Base-by-base conservation (phyloP, 2,888 invertebrate genomes). In the Machimus atricapillus region DNA sequence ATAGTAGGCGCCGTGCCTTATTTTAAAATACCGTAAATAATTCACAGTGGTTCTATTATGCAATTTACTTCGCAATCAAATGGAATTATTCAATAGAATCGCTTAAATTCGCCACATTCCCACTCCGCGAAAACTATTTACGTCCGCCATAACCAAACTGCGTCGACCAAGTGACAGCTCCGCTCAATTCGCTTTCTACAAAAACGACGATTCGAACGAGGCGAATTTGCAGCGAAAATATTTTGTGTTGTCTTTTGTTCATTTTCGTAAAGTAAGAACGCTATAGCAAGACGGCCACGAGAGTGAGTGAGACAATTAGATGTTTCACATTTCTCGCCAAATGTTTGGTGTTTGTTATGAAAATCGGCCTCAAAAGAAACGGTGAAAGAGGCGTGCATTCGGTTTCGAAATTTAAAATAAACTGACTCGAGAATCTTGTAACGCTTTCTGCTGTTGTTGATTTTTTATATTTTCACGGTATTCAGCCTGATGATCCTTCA, bases 71-170 rank as follows among this genome's bases (percentile, higher is more conserved):
- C 23, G 19, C 40, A 83, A 19, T 40, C 73, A 31, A 9, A n/a
- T 66, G 7, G 16, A 23, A 66, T 40, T 83, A 58, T 40, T 73
- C 23, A 43, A 40, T 73, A 37, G 34, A 83, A 83, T 73, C 66
- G 73, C 31, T 66, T 66, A 66, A 66, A 73, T 14, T 83, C 73
- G 73, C 16, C 40, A 83, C 83, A 40, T 81, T 81, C 56, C 52
- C 66, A 66, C 66, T 66, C 19, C 27, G 66, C 66, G 76, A 76
- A 83, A 34, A 66, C n/a, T 40, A 83, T 73, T 66, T 73, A 58
- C 83, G 66, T 83, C 66, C 83, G 83, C 73, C 83, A 83, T 83
- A 83, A 83, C 83, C 82, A 83, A 83, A 83, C 83, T 66, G 73
- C 83, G n/a, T 19, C 19, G 23, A 73, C 37, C 52, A 83, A 83